Percentiles rank a stretch among this genome's conserved stretches.
Conservation (phyloP, 2,113 vertebrate genomes). For the Gobiocypris rarus region DNA sequence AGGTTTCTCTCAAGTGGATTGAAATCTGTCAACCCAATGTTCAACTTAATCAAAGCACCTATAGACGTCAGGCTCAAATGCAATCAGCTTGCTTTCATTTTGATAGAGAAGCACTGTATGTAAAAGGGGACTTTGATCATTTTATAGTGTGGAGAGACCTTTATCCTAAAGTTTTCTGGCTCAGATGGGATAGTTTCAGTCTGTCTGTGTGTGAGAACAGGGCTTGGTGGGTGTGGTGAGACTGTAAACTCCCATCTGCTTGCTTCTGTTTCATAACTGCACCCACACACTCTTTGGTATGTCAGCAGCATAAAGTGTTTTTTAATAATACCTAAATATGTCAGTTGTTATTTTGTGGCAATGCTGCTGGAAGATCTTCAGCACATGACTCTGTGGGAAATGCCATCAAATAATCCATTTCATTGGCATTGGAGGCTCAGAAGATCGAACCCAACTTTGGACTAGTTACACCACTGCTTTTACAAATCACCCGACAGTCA, state of each 20-base stretch:
- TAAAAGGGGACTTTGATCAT: conserved; percentile 8
- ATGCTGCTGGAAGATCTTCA: neutral
- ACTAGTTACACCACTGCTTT: neutral
- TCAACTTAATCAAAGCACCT: neutral
- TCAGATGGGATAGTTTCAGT: conserved; percentile 1
- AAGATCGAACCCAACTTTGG: neutral
- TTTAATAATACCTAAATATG: neutral
- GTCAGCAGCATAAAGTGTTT: neutral
- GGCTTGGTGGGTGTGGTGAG: conserved; percentile 34
- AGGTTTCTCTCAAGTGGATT: neutral
- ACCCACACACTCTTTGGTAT: neutral
- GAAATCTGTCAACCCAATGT: neutral
- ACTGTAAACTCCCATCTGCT: conserved; percentile 11
- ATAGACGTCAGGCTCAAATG: conserved; percentile 4
- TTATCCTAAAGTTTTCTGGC: conserved; percentile 4
- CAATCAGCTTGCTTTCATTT: conserved; percentile 4
- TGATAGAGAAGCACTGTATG: conserved; percentile 3
- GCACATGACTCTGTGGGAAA: too few species aligned
- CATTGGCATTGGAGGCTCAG: neutral
- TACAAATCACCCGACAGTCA: neutral
- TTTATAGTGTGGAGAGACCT: neutral
- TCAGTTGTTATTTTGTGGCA: neutral
- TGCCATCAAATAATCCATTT: neutral
- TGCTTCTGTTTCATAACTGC: conserved; percentile 14
- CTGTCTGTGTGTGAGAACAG: conserved; percentile 28